Base-by-base conservation (phyloP, 1,140 invertebrate genomes). In the Planococcus citri region DNA sequence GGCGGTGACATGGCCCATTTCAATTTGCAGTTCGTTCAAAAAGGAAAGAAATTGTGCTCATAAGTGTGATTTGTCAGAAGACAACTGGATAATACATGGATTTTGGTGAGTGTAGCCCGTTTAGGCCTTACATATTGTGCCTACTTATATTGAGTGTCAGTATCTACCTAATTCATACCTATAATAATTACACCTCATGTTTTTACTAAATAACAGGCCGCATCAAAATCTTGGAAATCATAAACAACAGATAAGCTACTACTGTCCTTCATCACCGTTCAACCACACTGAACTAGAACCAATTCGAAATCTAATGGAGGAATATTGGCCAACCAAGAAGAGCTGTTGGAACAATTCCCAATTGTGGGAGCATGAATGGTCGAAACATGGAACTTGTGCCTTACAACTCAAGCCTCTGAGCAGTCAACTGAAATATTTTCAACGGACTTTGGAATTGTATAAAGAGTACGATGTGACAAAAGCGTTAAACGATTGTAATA, bases 301-400 rank as follows among this genome's bases (percentile, higher is more conserved):
- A 0, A 83, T 92, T 41, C 78, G 85, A 72, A 74, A 76, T 12
- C 77, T 87, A 51, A 74, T 93, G 27, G 78, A 85, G 69, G 77
- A 83, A 29, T 83, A 82, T 61, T 93, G 91, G 91, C 73, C 74
- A 22, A 82, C 72, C 80, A 17, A 29, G 27, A 67, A 61, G 69
- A 4, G 25, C 8, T 82, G 76, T 73, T 78, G 81, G 79, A 27
- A 37, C 24, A 68, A 73, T 24, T 51, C 60, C 73, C 80, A 82
- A 9, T 81, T 93, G 6, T 93, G 90, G 91, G 79, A 84, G 71
- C 89, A 93, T 71, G 91, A 92, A 76, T 93, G 90, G 90, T 76
- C 80, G 0, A 93, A 92, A 75, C 91, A 93, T 76, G 91, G 90
- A 0, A 90, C 90, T 0, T 93, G 91, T 75, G 88, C 89, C 14